These are phyloP conservation scores for Reticulitermes lucifugus DNA, from an alignment of 2,888 invertebrate species.

Conservation along the genomic window DNA sequence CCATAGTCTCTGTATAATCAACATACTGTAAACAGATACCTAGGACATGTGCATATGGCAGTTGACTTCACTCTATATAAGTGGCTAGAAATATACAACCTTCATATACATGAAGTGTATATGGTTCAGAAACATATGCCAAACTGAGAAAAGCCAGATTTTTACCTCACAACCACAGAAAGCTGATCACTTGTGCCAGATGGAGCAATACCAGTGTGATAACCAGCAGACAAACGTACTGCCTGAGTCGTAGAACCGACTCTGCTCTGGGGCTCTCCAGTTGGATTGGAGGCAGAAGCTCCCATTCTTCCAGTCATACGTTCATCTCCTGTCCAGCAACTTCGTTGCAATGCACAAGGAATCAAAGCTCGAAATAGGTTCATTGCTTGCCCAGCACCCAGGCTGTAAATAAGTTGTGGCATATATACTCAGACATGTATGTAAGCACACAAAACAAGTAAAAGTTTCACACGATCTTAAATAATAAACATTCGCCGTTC, in stretches of 20 bases:
- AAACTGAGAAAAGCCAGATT: not conserved
- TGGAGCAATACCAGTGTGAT: slow-evolving; percentile 48
- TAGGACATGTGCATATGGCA: no score
- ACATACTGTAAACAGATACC: no score
- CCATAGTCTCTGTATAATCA: no score
- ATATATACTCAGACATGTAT: not conserved
- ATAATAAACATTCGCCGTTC: no score
- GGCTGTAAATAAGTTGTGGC: slow-evolving; percentile 45
- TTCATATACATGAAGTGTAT: no score
- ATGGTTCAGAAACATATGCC: no score
- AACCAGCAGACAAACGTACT: slow-evolving; percentile 45
- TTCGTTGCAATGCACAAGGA: slow-evolving; percentile 54
- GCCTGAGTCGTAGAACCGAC: slow-evolving; percentile 49
- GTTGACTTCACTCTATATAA: no score
- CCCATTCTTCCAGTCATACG: slow-evolving; percentile 54
- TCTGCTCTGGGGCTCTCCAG: slow-evolving; percentile 52
- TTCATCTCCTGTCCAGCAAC: slow-evolving; percentile 54
- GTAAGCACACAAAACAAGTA: not conserved
- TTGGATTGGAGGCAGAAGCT: slow-evolving; percentile 53
- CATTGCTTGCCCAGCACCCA: slow-evolving; percentile 53
- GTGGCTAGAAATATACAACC: no score
- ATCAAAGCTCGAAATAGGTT: slow-evolving; percentile 53
- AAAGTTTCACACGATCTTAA: no score
- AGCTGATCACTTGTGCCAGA: slow-evolving; percentile 51
- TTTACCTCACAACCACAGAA: slow-evolving; percentile 49